Evolutionary conservation across 2,797 vertebrate genomes (phyloP), one percentile per base, ranked within the genome.

Genomic region (Brachymystax lenok): DNA sequence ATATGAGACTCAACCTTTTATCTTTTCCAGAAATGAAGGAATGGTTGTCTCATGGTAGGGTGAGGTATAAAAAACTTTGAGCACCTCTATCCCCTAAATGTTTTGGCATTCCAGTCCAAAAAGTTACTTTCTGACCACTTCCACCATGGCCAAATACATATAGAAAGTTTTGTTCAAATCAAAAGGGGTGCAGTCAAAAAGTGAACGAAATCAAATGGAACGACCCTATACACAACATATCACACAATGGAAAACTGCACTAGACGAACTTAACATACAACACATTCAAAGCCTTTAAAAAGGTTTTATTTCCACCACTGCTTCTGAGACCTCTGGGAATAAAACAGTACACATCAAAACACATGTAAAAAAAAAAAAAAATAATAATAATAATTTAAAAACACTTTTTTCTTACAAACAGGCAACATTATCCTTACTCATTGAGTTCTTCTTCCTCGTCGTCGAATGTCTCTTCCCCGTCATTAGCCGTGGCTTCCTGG

Each of bases 401-500:
- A 7, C 1, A 35, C 16, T 24, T 0, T 35, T 6, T 27, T 68
- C 21, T 35, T 30, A 56, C 40, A 70, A 52, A 17, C 69, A 24
- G 5, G 61, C n/a, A 64, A 61, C 52, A 35, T 77, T 46, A 52
- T 82, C 68, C 83, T 93, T 90, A 97, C 73, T 96, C 95, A 12
- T 94, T 91, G 77, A 93, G 83, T 71, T 96, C 95, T 85, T 97
- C 96, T 66, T 96, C 96, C 0, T 96, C 95, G 0, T 96, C 95
- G 66, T 96, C 96, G 79, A 96, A 96, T 0, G 89, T 82, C 76
- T 96, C 96, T 16, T 96, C 95, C 0, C 88, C 94, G 1, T 96
- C 95, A 3, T 95, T 92, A 82, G 93, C 94, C 0, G 95, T 95
- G 56, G 95, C 96, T 61, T 97, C 96, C 88, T 97, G 96, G 75